A percentile compares a stretch with the other conserved stretches of the same genome.
Evolutionary conservation across 2,888 invertebrate species (phyloP).

Genomic region (Leptinotarsa tumamoca): DNA sequence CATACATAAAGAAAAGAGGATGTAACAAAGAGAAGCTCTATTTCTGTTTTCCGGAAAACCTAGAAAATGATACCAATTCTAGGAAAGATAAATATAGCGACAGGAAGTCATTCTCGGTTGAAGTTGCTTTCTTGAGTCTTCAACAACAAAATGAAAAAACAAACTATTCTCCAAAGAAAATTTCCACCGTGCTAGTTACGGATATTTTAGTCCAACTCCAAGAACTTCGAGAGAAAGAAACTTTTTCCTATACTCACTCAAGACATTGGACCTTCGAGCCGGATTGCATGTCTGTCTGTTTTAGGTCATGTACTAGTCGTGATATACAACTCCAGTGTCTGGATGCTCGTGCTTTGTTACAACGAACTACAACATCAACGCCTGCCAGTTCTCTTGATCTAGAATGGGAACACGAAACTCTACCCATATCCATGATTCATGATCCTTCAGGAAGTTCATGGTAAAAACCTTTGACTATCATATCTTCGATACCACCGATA

Average conservation of each 20-base stretch:
- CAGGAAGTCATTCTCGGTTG: too few relatives aligned
- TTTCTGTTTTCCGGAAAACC: too few relatives aligned
- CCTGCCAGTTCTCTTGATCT: constrained; percentile 77
- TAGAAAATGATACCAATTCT: too few relatives aligned
- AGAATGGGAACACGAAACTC: constrained; percentile 78
- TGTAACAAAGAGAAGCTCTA: too few relatives aligned
- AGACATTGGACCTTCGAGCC: not conserved
- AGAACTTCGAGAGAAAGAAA: not conserved
- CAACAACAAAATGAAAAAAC: too few relatives aligned
- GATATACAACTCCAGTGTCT: constrained; percentile 73
- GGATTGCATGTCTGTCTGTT: constrained; percentile 1
- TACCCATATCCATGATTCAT: constrained; percentile 61
- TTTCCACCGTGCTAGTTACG: too few relatives aligned
- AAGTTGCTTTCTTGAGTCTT: too few relatives aligned
- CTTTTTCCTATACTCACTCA: not conserved
- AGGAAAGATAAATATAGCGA: too few relatives aligned
- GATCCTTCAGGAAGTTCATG: constrained; percentile 64
- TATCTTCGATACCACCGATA: too few relatives aligned
- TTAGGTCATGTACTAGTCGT: constrained; percentile 62
- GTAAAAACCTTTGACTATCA: constrained; percentile 49
- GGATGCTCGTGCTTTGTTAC: constrained; percentile 69
- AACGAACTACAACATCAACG: constrained; percentile 68
- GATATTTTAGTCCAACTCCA: not conserved
- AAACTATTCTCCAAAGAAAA: too few relatives aligned
- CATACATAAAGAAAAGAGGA: too few relatives aligned